These are phyloP conservation scores for Perdita meconis DNA, from an alignment of 2,888 invertebrate species.

Conservation along the genomic window DNA sequence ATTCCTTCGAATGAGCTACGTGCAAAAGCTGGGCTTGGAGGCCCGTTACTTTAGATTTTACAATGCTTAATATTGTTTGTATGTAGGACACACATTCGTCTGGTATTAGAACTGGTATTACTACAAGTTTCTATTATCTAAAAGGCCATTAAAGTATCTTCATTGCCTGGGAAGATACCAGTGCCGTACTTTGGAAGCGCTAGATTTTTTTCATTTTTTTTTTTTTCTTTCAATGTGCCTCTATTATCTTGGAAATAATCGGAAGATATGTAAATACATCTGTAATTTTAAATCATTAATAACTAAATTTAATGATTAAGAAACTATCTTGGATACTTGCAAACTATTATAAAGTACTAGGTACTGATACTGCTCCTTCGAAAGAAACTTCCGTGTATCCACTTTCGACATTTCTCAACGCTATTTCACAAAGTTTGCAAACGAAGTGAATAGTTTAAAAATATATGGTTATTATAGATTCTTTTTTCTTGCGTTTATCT, in stretches of 20 bases:
- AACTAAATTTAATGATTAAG: slow-evolving; percentile 5
- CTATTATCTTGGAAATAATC: slow-evolving; percentile 19
- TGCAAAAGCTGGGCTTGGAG: slow-evolving; percentile 41
- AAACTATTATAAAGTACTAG: slow-evolving; percentile 12
- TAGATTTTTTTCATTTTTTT: slow-evolving; percentile 56
- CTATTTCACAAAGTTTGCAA: neutral
- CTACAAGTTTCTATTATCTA: slow-evolving; percentile 71
- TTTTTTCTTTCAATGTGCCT: slow-evolving; percentile 18
- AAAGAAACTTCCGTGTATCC: slow-evolving; percentile 37
- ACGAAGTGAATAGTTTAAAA: too few species aligned
- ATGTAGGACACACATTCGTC: slow-evolving; percentile 69
- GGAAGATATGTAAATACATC: slow-evolving; percentile 13
- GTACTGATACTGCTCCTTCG: slow-evolving; percentile 3
- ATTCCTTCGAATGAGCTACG: slow-evolving; percentile 5
- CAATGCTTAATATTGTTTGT: slow-evolving; percentile 65
- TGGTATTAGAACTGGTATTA: slow-evolving; percentile 57
- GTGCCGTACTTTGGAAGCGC: slow-evolving; percentile 74
- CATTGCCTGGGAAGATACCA: slow-evolving; percentile 77
- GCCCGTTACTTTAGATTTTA: slow-evolving; percentile 43
- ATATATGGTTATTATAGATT: neutral
- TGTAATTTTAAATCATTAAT: slow-evolving; percentile 19
- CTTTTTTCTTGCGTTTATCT: neutral
- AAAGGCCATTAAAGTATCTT: slow-evolving; percentile 79
- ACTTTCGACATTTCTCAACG: too few species aligned
- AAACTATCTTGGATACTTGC: slow-evolving; percentile 21